A percentile compares a stretch with the other conserved stretches of the same genome.
These are phyloP conservation scores for Calliopsis andreniformis DNA, from an alignment of 1,140 invertebrate species.

Conservation along the genomic window DNA sequence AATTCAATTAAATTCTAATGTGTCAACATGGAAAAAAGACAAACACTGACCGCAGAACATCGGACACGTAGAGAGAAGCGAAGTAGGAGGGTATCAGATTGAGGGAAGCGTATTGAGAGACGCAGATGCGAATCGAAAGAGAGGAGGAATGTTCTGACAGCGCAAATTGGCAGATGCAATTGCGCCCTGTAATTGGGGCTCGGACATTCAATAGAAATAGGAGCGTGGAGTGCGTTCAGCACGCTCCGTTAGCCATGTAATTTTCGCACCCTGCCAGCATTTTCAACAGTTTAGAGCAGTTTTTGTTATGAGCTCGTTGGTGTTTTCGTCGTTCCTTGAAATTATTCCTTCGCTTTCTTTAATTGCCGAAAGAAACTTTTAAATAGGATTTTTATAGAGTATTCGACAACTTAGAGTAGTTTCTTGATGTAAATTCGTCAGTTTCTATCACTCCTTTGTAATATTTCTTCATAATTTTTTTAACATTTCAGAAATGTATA, in stretches of 20 bases:
- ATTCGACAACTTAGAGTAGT: too few relatives aligned
- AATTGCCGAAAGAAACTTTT: too few relatives aligned
- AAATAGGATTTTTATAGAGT: too few relatives aligned
- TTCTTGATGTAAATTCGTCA: too few relatives aligned
- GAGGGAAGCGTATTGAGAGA: background rate
- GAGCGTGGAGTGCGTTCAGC: constrained; percentile 46
- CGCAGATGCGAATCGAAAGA: background rate
- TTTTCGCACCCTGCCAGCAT: constrained; percentile 54
- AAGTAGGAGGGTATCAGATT: background rate
- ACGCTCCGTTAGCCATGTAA: constrained; percentile 55
- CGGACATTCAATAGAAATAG: constrained; percentile 52
- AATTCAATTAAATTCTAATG: background rate
- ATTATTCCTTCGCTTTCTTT: too few relatives aligned
- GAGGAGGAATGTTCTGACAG: constrained; percentile 16
- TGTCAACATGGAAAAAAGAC: too few relatives aligned
- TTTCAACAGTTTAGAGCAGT: constrained; percentile 62
- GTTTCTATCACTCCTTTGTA: too few relatives aligned
- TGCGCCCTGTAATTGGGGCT: constrained; percentile 57
- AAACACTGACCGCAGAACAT: too few relatives aligned
- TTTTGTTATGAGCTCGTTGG: too few relatives aligned
- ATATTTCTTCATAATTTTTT: too few relatives aligned
- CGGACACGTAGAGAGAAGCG: background rate
- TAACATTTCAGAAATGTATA: too few relatives aligned
- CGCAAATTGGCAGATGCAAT: constrained; percentile 49
- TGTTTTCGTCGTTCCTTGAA: too few relatives aligned